phyloP scores from a whole-genome alignment of 1,140 invertebrate genomes.

The Leptinotarsa undecemlineata region DNA sequence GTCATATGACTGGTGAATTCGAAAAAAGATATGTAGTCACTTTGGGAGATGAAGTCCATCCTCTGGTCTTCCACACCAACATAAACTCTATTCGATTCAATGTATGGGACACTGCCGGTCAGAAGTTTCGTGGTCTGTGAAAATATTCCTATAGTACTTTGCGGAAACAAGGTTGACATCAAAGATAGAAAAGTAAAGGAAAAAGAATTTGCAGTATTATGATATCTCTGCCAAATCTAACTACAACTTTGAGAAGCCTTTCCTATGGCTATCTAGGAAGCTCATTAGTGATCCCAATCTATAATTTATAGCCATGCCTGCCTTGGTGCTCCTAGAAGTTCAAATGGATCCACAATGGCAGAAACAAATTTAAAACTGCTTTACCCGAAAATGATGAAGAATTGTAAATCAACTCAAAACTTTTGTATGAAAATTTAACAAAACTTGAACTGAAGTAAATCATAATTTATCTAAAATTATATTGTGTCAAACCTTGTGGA shows the following conservation, averaged over 20 bases:
- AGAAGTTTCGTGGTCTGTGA: conserved; percentile 99
- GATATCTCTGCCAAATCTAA: conserved; percentile 99
- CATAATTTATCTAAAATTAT: conserved; percentile 13
- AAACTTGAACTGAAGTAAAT: conserved; percentile 9
- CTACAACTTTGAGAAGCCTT: conserved; percentile 99
- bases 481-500: conserved; percentile 11
- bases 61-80: conserved; percentile 97
- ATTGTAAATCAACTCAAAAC: conserved; percentile 65
- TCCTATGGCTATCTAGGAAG: conserved; percentile 97
- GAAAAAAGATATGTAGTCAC: conserved; percentile 99
- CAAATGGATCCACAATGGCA: conserved; percentile 97
- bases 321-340: conserved; percentile 95
- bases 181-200: conserved; percentile 99
- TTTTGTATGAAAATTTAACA: conserved; percentile 4
- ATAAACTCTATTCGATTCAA: conserved; percentile 97
- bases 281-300: conserved; percentile 98
- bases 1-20: conserved; percentile 99
- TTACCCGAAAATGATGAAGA: conserved; percentile 96
- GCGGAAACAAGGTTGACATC: conserved; percentile 98
- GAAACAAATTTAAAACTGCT: conserved; percentile 92
- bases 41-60: conserved; percentile 98
- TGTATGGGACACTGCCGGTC: conserved; percentile 99
- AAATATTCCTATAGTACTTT: conserved; percentile 98
- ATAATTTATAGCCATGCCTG: conserved; percentile 99
- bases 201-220: conserved; percentile 99